These are phyloP conservation scores for Xiphophorus couchianus DNA, from an alignment of 2,113 vertebrate species.

Conservation along the genomic window DNA sequence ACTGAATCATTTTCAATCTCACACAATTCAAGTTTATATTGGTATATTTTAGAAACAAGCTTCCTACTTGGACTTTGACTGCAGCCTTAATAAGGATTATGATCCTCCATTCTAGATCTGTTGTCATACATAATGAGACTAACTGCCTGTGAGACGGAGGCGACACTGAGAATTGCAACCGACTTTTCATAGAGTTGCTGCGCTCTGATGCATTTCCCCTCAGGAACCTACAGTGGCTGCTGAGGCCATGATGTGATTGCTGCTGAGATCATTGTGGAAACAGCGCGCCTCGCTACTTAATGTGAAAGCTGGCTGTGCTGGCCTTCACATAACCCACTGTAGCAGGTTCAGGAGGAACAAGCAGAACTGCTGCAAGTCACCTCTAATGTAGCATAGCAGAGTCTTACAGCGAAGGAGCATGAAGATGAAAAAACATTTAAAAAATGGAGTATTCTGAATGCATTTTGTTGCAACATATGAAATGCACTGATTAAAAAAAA, in stretches of 20 bases:
- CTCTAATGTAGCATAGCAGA: conserved; percentile 1
- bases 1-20: background rate
- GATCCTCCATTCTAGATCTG: background rate
- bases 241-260: background rate
- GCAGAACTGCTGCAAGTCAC: background rate
- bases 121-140: background rate
- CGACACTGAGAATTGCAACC: background rate
- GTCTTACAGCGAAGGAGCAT: background rate
- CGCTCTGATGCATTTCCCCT: conserved; percentile 9
- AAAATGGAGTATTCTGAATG: background rate
- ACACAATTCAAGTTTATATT: no score
- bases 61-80: background rate
- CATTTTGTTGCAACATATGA: background rate
- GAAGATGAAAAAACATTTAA: background rate
- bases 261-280: conserved; percentile 3
- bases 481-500: background rate
- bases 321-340: background rate
- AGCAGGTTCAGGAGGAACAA: background rate
- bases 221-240: background rate
- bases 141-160: conserved; percentile 1
- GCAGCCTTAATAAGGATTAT: background rate
- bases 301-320: background rate
- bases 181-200: background rate
- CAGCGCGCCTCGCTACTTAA: background rate
- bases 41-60: background rate